phyloP scores from a whole-genome alignment of 2,888 invertebrate species.

The Synanthedon vespiformis region DNA sequence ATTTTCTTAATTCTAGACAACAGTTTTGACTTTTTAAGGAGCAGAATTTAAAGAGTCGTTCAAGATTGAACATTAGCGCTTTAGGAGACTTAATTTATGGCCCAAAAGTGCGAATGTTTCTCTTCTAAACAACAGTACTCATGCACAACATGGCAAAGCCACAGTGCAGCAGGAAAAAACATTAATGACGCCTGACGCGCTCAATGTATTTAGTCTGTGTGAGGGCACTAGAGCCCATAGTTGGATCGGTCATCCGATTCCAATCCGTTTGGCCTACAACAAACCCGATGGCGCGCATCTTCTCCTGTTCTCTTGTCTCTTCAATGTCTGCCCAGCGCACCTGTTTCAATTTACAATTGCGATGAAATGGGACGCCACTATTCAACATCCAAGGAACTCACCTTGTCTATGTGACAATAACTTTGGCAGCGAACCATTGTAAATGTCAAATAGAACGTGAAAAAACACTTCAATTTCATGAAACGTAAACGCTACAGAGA shows the following conservation, averaged over 20 bases:
- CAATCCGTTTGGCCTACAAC: constrained; percentile 97
- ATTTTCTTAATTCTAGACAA: too few species aligned
- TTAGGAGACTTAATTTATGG: too few species aligned
- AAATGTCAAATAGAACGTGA: not conserved
- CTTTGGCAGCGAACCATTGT: not conserved
- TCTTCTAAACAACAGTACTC: not conserved
- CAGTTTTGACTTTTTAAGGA: too few species aligned
- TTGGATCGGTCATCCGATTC: constrained; percentile 94
- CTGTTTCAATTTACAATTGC: constrained; percentile 66
- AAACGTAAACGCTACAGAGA: not conserved
- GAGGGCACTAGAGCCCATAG: constrained; percentile 88
- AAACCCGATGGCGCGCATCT: constrained; percentile 95
- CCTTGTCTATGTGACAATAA: constrained; percentile 7
- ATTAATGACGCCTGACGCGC: constrained; percentile 47
- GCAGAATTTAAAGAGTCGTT: too few species aligned
- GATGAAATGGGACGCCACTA: constrained; percentile 6
- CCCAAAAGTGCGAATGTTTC: too few species aligned
- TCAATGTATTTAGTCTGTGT: constrained; percentile 95
- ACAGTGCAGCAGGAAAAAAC: not conserved
- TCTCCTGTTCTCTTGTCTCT: constrained; percentile 90
- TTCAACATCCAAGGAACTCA: constrained; percentile 19
- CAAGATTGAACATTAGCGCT: too few species aligned
- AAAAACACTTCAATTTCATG: not conserved
- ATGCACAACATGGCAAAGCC: too few species aligned
- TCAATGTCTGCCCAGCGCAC: constrained; percentile 99